Percentiles rank a stretch among this genome's conserved stretches.
Conservation (phyloP, 2,888 invertebrate species). For the Tipula unca region DNA sequence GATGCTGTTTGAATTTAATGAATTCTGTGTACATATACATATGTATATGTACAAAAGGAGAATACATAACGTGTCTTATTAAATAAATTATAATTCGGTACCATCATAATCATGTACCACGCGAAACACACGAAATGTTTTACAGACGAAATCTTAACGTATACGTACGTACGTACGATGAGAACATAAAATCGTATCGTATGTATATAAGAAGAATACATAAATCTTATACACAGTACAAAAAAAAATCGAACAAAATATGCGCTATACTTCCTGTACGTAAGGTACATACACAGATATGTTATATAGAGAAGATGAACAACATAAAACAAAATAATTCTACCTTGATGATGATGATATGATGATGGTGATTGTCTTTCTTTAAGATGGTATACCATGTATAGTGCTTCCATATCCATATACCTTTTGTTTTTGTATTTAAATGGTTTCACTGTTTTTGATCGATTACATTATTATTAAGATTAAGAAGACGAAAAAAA, state of each 20-base stretch:
- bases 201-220: neutral
- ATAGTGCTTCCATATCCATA: neutral
- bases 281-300: neutral
- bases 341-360: neutral
- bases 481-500: neutral
- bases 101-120: neutral
- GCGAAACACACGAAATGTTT: neutral
- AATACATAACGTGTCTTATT: neutral
- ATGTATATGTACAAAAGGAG: too few species aligned
- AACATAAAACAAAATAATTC: neutral
- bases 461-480: conserved; percentile 14
- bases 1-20: neutral
- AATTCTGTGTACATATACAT: neutral
- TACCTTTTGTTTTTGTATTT: conserved; percentile 1
- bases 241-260: neutral
- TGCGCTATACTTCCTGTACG: neutral
- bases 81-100: neutral
- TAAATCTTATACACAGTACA: neutral
- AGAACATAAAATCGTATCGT: neutral
- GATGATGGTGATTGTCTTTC: neutral
- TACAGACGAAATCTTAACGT: neutral
- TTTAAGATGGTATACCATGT: neutral
- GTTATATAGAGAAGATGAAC: neutral
- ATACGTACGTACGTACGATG: neutral
- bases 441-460: conserved; percentile 8